Evolutionary conservation across 2,888 invertebrate genomes (phyloP).

Genomic region (Orthonevra nobilis): DNA sequence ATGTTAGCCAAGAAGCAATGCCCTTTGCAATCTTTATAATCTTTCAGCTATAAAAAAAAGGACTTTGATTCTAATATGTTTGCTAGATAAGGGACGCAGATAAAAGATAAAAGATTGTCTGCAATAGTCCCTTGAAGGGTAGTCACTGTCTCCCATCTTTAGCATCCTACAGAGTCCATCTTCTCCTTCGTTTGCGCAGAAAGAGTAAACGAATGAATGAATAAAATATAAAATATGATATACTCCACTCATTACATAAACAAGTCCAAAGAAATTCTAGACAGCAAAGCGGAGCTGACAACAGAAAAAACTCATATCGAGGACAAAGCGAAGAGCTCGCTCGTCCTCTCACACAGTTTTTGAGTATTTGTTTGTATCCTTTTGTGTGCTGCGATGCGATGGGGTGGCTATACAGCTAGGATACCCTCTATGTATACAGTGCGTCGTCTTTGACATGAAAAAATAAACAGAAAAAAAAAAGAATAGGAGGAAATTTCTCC

Average conservation of each 20-base stretch:
- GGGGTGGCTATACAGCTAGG: background rate
- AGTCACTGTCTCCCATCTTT: conserved; percentile 5
- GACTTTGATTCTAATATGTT: conserved; percentile 58
- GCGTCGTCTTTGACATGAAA: background rate
- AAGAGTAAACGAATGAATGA: conserved; percentile 1
- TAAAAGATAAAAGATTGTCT: conserved; percentile 59
- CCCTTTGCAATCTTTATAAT: conserved; percentile 58
- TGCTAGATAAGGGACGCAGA: conserved; percentile 60
- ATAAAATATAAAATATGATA: conserved; percentile 43
- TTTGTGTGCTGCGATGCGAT: background rate
- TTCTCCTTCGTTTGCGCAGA: conserved; percentile 39
- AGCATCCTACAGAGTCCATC: conserved; percentile 29
- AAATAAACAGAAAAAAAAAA: background rate
- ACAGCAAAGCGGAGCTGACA: conserved; percentile 31
- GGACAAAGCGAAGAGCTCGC: conserved; percentile 24
- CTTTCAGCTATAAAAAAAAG: conserved; percentile 21
- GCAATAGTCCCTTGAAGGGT: conserved; percentile 27
- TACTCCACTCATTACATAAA: conserved; percentile 51
- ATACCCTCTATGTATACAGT: background rate
- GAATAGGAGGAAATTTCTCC: conserved; percentile 63
- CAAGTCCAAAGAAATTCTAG: conserved; percentile 18
- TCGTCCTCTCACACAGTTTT: background rate
- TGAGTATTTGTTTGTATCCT: conserved; percentile 2
- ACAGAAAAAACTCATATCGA: conserved; percentile 18
- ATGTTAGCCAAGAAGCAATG: conserved; percentile 52